Evolutionary conservation across 2,113 vertebrate genomes (phyloP).

Genomic region (Apodemus speciosus): DNA sequence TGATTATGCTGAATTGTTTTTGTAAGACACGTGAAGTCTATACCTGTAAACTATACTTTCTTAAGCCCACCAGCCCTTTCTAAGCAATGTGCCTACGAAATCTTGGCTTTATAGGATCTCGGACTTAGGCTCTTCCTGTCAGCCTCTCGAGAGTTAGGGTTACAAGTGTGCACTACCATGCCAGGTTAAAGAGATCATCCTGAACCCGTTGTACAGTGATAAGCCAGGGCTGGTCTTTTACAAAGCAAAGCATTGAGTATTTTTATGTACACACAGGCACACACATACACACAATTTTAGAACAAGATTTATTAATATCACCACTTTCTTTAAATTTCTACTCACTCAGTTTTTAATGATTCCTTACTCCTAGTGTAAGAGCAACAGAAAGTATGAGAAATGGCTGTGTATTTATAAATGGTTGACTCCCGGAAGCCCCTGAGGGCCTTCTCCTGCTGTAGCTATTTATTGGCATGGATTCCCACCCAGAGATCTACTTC

Average conservation of each 20-base stretch:
- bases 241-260: constrained; percentile 22
- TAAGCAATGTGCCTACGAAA: neutral
- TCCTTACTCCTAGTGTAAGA: neutral
- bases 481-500: neutral
- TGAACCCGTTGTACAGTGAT: neutral
- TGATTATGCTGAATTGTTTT: neutral
- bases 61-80: neutral
- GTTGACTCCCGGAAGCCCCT: neutral
- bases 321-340: neutral
- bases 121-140: neutral
- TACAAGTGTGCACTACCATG: neutral
- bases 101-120: neutral
- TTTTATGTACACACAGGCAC: neutral
- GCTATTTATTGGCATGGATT: neutral
- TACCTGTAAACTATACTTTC: neutral
- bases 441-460: neutral
- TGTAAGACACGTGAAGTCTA: neutral
- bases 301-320: neutral
- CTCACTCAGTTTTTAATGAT: neutral
- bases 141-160: neutral
- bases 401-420: neutral
- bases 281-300: neutral
- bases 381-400: neutral
- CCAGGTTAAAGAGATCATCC: neutral
- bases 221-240: neutral